These are phyloP conservation scores for Eupeodes latifasciatus DNA, from an alignment of 2,888 invertebrate species.

Conservation along the genomic window DNA sequence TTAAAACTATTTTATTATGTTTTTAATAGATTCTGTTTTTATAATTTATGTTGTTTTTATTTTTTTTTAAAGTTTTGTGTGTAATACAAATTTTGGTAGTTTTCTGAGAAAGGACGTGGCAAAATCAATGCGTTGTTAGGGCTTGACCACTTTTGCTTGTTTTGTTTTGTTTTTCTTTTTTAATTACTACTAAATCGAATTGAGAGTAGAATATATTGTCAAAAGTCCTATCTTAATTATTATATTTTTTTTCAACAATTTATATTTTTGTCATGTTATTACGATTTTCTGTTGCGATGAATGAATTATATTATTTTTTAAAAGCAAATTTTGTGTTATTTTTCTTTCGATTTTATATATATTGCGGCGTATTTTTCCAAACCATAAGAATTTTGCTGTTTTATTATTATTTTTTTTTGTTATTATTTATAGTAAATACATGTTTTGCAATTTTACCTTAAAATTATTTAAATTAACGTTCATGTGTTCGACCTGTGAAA, in stretches of 20 bases:
- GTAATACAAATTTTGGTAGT: slow-evolving; percentile 45
- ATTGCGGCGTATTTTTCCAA: slow-evolving; percentile 72
- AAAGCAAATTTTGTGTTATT: slow-evolving; percentile 65
- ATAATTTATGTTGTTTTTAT: slow-evolving; percentile 15
- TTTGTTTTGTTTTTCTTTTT: neutral
- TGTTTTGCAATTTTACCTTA: slow-evolving; percentile 73
- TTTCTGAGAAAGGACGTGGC: slow-evolving; percentile 38
- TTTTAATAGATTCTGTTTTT: slow-evolving; percentile 29
- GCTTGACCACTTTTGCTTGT: slow-evolving; percentile 39
- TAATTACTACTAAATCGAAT: slow-evolving; percentile 69
- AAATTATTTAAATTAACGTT: slow-evolving; percentile 75
- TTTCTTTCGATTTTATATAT: slow-evolving; percentile 55
- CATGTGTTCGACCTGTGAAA: slow-evolving; percentile 78
- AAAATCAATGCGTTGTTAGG: slow-evolving; percentile 36
- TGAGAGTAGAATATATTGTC: slow-evolving; percentile 75
- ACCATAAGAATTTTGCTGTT: slow-evolving; percentile 63
- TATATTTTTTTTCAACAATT: slow-evolving; percentile 50
- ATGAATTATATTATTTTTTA: slow-evolving; percentile 31
- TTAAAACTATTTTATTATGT: slow-evolving; percentile 59
- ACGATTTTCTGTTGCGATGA: slow-evolving; percentile 53
- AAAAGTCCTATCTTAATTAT: slow-evolving; percentile 76
- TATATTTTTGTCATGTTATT: slow-evolving; percentile 40
- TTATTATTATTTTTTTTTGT: slow-evolving; percentile 53
- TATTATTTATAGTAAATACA: slow-evolving; percentile 76
- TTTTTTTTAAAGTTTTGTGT: slow-evolving; percentile 24